These are phyloP conservation scores for Drosophila mauritiana DNA, from an alignment of 1,140 invertebrate species.

Conservation along the genomic window DNA sequence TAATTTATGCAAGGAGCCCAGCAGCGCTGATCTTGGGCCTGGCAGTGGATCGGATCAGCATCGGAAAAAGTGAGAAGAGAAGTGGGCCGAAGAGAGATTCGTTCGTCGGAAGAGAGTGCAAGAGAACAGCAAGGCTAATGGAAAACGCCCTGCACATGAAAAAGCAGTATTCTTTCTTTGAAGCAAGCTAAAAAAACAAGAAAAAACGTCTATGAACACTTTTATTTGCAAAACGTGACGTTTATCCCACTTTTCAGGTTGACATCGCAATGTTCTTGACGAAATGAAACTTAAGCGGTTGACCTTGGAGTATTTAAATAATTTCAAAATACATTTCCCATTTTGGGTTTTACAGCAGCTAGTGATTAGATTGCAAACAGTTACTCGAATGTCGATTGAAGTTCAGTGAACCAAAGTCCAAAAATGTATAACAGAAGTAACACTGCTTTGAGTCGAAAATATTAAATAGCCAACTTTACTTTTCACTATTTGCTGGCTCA, in stretches of 20 bases:
- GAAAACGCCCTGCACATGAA: conserved; percentile 11
- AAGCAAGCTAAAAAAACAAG: neutral
- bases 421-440: too few species aligned
- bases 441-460: neutral
- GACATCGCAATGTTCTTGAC: neutral
- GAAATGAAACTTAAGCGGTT: neutral
- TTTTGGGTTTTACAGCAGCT: neutral
- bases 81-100: conserved; percentile 10
- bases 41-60: conserved; percentile 43
- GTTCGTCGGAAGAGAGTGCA: conserved; percentile 16
- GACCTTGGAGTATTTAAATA: neutral
- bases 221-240: too few species aligned
- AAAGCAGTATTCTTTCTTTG: neutral
- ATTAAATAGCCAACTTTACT: neutral
- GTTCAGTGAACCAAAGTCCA: neutral
- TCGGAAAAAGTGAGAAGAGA: conserved; percentile 24
- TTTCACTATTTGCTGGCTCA: conserved; percentile 21
- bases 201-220: too few species aligned
- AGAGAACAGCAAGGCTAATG: conserved; percentile 53
- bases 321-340: neutral
- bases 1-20: conserved; percentile 77
- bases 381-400: neutral
- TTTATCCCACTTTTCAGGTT: too few species aligned
- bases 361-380: neutral
- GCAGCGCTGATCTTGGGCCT: conserved; percentile 32